phyloP scores from a whole-genome alignment of 2,797 vertebrate genomes.

The Tragelaphus oryx region DNA sequence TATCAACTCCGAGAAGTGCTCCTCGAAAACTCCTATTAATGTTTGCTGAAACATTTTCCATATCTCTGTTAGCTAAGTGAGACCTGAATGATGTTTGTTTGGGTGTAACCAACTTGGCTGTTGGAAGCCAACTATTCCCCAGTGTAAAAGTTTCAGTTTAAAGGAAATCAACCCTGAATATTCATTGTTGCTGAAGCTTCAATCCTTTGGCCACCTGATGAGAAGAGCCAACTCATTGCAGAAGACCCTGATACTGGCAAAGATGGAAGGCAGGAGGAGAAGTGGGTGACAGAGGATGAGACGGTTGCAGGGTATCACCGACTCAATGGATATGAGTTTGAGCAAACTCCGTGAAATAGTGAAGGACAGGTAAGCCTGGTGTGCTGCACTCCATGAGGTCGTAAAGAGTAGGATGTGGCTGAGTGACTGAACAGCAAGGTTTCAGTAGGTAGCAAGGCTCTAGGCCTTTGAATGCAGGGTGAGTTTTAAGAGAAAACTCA shows the following conservation, averaged over 20 bases:
- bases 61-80: background rate
- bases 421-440: background rate
- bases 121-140: background rate
- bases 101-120: background rate
- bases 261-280: background rate
- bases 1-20: background rate
- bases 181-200: background rate
- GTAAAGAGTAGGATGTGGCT: background rate
- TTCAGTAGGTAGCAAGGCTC: background rate
- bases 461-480: background rate
- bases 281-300: background rate
- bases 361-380: background rate
- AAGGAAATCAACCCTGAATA: background rate
- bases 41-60: background rate
- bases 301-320: background rate
- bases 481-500: background rate
- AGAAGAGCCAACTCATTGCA: background rate
- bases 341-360: background rate
- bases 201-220: background rate
- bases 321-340: background rate
- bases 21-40: background rate
- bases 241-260: background rate
- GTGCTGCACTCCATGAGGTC: background rate
- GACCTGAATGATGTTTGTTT: background rate
- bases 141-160: background rate